These are phyloP conservation scores for Sialis lutaria DNA, from an alignment of 2,888 invertebrate genomes.

Conservation along the genomic window DNA sequence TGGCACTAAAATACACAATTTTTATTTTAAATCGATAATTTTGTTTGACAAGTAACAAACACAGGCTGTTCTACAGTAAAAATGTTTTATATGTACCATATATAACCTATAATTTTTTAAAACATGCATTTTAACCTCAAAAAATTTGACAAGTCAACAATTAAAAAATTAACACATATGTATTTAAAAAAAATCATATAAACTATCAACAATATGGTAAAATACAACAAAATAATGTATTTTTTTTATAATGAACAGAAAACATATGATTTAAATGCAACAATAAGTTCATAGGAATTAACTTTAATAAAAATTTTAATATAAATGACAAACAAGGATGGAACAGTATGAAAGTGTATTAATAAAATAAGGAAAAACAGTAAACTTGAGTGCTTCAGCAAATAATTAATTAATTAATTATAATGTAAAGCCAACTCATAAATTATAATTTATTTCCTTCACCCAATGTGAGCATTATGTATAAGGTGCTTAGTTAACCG, in stretches of 20 bases:
- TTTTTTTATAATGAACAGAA: neutral
- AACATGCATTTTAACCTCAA: neutral
- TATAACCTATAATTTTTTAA: neutral
- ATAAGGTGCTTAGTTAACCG: no score
- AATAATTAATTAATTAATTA: no score
- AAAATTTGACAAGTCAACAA: neutral
- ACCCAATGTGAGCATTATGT: no score
- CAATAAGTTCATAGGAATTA: neutral
- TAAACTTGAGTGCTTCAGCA: neutral
- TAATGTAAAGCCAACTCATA: no score
- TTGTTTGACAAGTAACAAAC: neutral
- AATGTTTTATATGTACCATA: no score
- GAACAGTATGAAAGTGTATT: neutral
- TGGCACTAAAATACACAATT: slow-evolving; percentile 23
- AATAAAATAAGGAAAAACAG: slow-evolving; percentile 4
- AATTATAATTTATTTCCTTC: no score
- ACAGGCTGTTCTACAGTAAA: no score
- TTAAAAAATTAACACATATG: slow-evolving; percentile 4
- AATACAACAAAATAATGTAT: no score
- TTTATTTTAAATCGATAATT: neutral
- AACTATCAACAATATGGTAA: no score
- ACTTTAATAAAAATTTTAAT: slow-evolving; percentile 2
- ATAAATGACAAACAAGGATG: neutral
- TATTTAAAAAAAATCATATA: slow-evolving; percentile 1
- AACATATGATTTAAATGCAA: neutral